Base-by-base conservation (phyloP, 2,888 invertebrate genomes). In the Azorinus chamasolen region DNA sequence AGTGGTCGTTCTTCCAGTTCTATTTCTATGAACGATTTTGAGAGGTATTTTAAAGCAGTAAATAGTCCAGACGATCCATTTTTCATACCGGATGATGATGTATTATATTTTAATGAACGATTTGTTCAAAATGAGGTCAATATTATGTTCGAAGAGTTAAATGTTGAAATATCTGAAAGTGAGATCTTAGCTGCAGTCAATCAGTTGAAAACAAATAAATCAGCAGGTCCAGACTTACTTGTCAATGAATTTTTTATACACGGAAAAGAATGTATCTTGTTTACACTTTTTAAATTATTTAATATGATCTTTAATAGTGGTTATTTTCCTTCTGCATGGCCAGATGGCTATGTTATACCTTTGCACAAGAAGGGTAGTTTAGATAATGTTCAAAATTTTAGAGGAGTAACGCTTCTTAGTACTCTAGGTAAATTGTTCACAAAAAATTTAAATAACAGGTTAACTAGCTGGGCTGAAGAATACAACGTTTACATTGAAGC, bases 381-480 rank as follows among this genome's bases (percentile, higher is more conserved):
- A 27, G 43, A 73, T 22, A 51, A 73, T 55, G 55, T 61, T 5
- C 59, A 61, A 41, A 73, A 73, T 43, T 65, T 59, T 46, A 51
- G 59, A 18, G 64, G 58, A 0, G 58, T 71, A n/a, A 59, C 65
- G 1, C 57, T 66, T 41, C 16, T 61, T 0, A 73, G 73, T 39
- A 45, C 51, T 41, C n/a, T 61, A 16, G 54, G 58, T 5, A 66
- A 66, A 50, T 37, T 66, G 16, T 74, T 75, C 39, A 68, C 75
- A 0, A n/a, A 41, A 2, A 37, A 64, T 22, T 16, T 68, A 20
- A 65, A 64, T 32, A 65, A 58, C 20, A n/a, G n/a, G n/a, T n/a
- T n/a, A n/a, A n/a, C n/a, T n/a, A n/a, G n/a, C n/a, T n/a, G n/a
- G n/a, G n/a, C n/a, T n/a, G n/a, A n/a, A n/a, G n/a, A n/a, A n/a